Base-by-base conservation (phyloP, 2,888 invertebrate species). In the Gerris lacustris region DNA sequence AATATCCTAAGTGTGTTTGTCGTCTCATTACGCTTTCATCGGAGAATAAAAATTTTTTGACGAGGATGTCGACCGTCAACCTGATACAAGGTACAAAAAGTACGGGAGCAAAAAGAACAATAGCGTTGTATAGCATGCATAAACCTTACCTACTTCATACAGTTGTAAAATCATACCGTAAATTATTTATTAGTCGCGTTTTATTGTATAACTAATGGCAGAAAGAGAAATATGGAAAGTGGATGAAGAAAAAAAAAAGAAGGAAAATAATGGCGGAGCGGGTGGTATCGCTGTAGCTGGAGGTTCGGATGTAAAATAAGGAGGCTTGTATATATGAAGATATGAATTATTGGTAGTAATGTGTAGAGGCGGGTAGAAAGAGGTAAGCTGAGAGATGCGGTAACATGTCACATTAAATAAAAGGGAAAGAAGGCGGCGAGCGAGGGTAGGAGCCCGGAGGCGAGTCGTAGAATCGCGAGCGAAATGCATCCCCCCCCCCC, bases 381-480 rank as follows among this genome's bases (percentile, higher is more conserved):
- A 70, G 67, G 67, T 67, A 63, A 67, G 70, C 63, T 67, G 67
- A 67, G 70, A 70, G 67, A 70, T 70, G 67, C 67, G 70, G 67
- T 70, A 70, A 67, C 67, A 63, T 62, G 70, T 67, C 67, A 67
- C 67, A 63, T 67, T 67, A 70, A 70, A 70, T 70, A 70, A 70
- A 70, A 63, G 67, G 70, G 67, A 67, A 67, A 70, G 70, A 63
- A 67, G 70, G 70, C 63, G 71, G 69, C 62, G 63, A 15, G 66
- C 63, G 71, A 67, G 71, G 69, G 71, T 66, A 67, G 67, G 67
- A 66, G 71, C 67, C 63, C 71, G 69, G 68, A 70, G 71, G 68
- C 68, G 68, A 64, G 66, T 68, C 66, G 63, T 67, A 70, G 70
- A 70, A 72, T 72, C 72, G 70, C 68, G 44, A 72, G 70, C 68